Percentiles rank a stretch among this genome's conserved stretches.
phyloP scores from a whole-genome alignment of 2,888 invertebrate species.

The Adelognathus sp. region DNA sequence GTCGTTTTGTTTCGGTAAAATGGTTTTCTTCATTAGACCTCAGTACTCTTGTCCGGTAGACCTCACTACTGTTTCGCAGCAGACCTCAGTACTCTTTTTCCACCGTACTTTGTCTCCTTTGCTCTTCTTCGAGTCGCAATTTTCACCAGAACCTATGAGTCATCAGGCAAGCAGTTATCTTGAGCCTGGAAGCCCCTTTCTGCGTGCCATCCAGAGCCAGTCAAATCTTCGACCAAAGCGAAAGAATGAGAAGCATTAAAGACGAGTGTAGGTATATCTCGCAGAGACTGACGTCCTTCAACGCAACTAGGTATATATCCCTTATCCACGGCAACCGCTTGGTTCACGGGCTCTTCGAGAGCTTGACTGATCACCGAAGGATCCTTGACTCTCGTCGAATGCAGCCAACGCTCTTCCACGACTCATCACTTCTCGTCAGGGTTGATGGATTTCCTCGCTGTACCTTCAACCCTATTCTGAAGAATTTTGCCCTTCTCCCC shows the following conservation, averaged over 20 bases:
- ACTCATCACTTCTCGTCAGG: background rate
- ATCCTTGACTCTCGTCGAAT: constrained; percentile 30
- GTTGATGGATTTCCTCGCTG: constrained; percentile 7
- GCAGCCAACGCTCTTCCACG: background rate
- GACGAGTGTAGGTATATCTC: background rate
- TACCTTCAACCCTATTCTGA: background rate
- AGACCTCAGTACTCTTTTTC: background rate
- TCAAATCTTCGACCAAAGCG: background rate
- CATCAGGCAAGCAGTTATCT: background rate
- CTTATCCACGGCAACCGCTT: background rate
- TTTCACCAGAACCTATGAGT: background rate
- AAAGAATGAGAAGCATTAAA: constrained; percentile 11
- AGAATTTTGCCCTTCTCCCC: background rate
- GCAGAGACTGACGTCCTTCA: constrained; percentile 11
- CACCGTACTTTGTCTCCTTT: background rate
- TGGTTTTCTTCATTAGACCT: too few species aligned
- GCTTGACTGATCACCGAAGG: constrained; percentile 40
- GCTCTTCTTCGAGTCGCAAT: background rate
- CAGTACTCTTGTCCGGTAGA: too few species aligned
- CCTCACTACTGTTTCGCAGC: background rate
- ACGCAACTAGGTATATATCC: too few species aligned
- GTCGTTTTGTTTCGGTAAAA: too few species aligned
- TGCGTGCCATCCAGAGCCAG: background rate
- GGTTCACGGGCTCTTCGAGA: constrained; percentile 1
- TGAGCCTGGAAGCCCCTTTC: background rate